Base-by-base conservation (phyloP, 2,888 invertebrate species). In the Hypselothyrea guttata region DNA sequence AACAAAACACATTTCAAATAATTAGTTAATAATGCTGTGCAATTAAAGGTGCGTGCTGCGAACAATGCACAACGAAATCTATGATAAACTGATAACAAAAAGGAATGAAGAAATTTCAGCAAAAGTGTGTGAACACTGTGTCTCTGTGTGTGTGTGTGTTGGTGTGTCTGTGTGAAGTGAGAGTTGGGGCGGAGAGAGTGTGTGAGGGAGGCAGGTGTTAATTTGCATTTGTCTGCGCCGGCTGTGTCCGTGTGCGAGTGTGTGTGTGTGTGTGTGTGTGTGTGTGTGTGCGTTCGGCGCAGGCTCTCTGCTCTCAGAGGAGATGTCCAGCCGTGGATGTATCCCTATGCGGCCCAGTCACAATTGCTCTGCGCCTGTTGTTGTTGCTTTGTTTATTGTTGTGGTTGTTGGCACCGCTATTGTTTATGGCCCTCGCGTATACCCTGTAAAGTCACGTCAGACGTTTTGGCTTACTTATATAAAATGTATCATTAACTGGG, bases 321-420 rank as follows among this genome's bases (percentile, higher is more conserved):
- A 56, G 37, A 35, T 66, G 78, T 78, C 76, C 71, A 61, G 72
- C 64, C 64, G 81, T 67, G 77, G 76, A 79, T 70, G 84, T 79
- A 74, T 61, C 77, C 66, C 64, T 64, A 42, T 67, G 75, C 60
- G 61, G 41, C 31, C 37, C 47, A 67, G 56, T 38, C 38, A 51
- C 49, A 59, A 51, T 37, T 42, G 44, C 30, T 41, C 35, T 45
- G 28, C 40, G 46, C 38, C 49, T 33, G 18, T 56, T 53, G 22
- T 30, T 46, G 12, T 34, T 42, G 33, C 48, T 22, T 1, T 34
- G 47, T 31, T 59, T 46, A 16, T 59, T 51, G 38, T 44, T 54
- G 16, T 52, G 48, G 15, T 47, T 33, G 33, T 55, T 53, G 41
- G 56, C 58, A 16, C 45, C 27, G 38, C 45, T 54, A 35, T 31